Evolutionary conservation across 2,888 invertebrate genomes (phyloP), one percentile per base, ranked within the genome.

Genomic region (Aphidius colemani): DNA sequence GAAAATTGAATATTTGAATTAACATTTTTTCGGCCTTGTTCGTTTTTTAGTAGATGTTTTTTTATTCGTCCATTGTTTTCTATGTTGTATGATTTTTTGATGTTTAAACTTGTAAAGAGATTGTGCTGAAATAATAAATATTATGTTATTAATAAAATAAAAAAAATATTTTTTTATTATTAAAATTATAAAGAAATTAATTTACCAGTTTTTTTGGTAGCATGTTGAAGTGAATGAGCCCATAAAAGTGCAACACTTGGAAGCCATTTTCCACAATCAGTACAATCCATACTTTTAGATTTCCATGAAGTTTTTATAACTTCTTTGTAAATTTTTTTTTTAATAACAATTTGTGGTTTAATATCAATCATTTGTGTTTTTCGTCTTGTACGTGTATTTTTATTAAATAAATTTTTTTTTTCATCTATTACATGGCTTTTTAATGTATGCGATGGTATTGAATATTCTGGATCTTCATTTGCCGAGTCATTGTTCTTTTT

Each of bases 191-290:
- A 55, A 46, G n/a, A n/a, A 11, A n/a, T 46, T 5, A n/a, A 70
- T 66, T 67, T 71, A 79, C 81, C 78, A 59, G 78, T 73, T 72
- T 77, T 79, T 53, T 77, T 78, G 64, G 78, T 80, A 13, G 73
- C 73, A 65, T 82, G 82, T 53, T 78, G 77, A 10, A 81, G 69
- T 61, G 71, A 73, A 71, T 82, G 82, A 4, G 74, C 71, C 1
- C 70, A 65, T 2, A 79, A 59, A 6, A 73, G 69, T 7, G 75
- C 73, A n/a, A 72, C 70, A 66, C 75, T 78, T n/a, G 77, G 72
- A 53, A 78, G 76, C 76, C 79, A 81, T 64, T 75, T 75, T 4
- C 71, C 75, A 56, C 82, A 82, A 44, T 76, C 79, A 81, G 51
- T 48, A 78, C 67, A 61, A 78, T 56, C 45, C 44, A 45, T 9